A percentile compares a stretch with the other conserved stretches of the same genome.
These are phyloP conservation scores for Dicaeum eximium DNA, from an alignment of 2,113 vertebrate genomes.

Conservation along the genomic window DNA sequence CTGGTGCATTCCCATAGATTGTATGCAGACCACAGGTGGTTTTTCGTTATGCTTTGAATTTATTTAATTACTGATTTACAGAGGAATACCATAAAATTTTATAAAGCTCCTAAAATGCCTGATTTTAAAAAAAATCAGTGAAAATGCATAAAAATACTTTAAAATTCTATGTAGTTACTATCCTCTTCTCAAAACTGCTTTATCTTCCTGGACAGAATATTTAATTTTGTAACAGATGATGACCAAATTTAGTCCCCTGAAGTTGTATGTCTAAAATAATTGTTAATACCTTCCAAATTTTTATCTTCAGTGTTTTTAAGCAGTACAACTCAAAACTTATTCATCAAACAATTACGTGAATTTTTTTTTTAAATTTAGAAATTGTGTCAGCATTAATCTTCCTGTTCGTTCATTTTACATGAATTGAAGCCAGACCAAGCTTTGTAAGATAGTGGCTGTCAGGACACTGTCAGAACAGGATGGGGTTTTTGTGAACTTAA, in stretches of 20 bases:
- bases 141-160: not conserved
- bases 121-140: not conserved
- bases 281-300: not conserved
- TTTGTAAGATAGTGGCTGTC: not conserved
- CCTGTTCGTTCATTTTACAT: not conserved
- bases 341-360: not conserved
- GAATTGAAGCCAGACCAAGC: not conserved
- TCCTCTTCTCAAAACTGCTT: not conserved
- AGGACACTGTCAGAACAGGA: not conserved
- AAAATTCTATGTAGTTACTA: not conserved
- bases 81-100: not conserved
- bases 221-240: not conserved
- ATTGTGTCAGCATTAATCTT: not conserved
- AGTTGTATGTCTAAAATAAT: not conserved
- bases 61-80: not conserved
- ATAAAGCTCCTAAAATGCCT: not conserved
- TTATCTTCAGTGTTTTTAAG: not conserved
- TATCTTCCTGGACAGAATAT: not conserved
- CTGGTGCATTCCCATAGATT: rapidly evolving
- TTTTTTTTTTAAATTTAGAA: not conserved
- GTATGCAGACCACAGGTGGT: not conserved
- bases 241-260: not conserved
- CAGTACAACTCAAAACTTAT: not conserved
- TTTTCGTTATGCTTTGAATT: not conserved
- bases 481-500: not conserved